Conservation (phyloP, 1,140 invertebrate genomes). For the Atopsyche davidsoni region DNA sequence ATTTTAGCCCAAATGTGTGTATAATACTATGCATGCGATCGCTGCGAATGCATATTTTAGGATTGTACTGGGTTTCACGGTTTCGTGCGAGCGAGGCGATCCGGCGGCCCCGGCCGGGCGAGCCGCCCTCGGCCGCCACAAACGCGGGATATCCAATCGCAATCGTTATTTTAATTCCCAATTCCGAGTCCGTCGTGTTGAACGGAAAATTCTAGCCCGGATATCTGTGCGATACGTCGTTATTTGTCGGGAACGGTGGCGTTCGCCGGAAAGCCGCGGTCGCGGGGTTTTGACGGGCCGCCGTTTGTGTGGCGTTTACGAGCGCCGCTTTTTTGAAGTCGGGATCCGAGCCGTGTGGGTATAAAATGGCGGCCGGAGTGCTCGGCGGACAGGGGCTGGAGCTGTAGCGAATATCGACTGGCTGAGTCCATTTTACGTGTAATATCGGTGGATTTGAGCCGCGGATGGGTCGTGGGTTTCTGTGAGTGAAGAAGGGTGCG, state of each 20-base stretch:
- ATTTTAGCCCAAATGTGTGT: too few relatives aligned
- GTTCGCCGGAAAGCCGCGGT: not conserved
- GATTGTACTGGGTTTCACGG: not conserved
- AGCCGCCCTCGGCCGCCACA: not conserved
- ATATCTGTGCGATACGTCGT: conserved; percentile 7
- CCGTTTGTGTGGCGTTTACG: conserved; percentile 4
- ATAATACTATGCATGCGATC: not conserved
- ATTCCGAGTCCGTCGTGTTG: conserved; percentile 3
- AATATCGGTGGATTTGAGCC: conserved; percentile 25
- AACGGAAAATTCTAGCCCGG: conserved; percentile 11
- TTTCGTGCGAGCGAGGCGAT: not conserved
- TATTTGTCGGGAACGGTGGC: not conserved
- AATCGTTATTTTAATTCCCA: not conserved
- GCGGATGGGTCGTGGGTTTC: conserved; percentile 17
- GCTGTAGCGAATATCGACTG: conserved; percentile 23
- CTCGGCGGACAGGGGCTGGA: conserved; percentile 5
- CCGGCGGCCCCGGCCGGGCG: not conserved
- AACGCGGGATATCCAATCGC: not conserved
- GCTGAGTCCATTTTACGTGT: conserved; percentile 25
- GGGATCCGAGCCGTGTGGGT: conserved; percentile 9
- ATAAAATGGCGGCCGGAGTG: conserved; percentile 21
- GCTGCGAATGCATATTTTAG: not conserved
- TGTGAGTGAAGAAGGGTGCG: conserved; percentile 3
- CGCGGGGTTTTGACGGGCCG: conserved; percentile 11
- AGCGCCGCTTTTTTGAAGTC: conserved; percentile 11